Evolutionary conservation across 2,797 vertebrate genomes (phyloP), one percentile per base, ranked within the genome.

Genomic region (Forpus xanthops): DNA sequence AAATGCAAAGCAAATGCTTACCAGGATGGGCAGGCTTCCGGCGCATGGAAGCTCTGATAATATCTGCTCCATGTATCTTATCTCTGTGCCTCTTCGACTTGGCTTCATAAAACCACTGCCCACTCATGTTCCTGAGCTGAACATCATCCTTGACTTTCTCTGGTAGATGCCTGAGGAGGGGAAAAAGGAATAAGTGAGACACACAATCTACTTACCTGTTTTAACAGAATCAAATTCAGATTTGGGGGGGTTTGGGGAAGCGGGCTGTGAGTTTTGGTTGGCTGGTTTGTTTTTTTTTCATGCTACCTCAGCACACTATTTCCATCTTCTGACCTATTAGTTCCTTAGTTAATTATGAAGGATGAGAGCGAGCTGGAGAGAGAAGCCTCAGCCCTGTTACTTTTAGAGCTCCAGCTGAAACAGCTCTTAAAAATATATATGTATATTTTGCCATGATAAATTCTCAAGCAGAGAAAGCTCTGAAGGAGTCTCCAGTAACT

Each of bases 81-180:
- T 99, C 99, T 96, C 97, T 98, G 95, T 99, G 99, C 44, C 99
- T 98, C 91, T 97, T 98, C 17, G 98, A 98, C 81, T 99, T 99
- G 39, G 98, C 98, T 96, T 99, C 98, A 17, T 99, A 99, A 98
- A 99, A 99, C 99, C 99, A 99, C 14, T 99, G 99, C 61, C 99
- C 99, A 0, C 98, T 99, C 98, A 99, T 98, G 87, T 98, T 99
- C 97, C 98, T 99, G 27, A 99, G 97, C 90, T 98, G 98, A 78
- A 92, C 87, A 44, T 85, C 97, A 90, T 99, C 98, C 31, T 86
- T 97, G 77, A 98, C 88, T 9, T 97, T 98, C 96, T 97, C 98
- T 96, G 98, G 98, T 47, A 99, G 98, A 85, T 97, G 98, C 90
- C 99, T 99, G 95, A 44, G 47, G 24, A 50, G 31, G 4, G 9